phyloP scores from a whole-genome alignment of 2,888 invertebrate genomes.

The Agonum fuliginosum region DNA sequence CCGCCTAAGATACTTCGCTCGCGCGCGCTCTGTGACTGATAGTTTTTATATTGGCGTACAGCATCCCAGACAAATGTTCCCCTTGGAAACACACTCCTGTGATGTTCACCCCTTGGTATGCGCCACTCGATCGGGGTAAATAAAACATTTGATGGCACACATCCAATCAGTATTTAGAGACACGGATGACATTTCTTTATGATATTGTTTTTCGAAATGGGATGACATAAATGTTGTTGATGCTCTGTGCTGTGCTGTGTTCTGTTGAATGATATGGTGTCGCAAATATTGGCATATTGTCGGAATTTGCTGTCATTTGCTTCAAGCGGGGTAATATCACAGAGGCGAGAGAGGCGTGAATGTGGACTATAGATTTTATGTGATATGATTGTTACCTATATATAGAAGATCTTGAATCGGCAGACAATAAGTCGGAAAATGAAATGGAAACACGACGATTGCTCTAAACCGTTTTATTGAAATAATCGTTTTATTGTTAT shows the following conservation, averaged over 20 bases:
- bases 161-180: slow-evolving; percentile 73
- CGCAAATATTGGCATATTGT: slow-evolving; percentile 67
- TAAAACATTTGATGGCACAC: slow-evolving; percentile 71
- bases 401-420: too few relatives aligned
- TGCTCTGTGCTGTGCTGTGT: slow-evolving; percentile 5
- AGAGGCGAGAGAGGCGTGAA: background rate
- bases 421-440: too few relatives aligned
- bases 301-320: slow-evolving; percentile 9
- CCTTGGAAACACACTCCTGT: background rate
- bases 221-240: slow-evolving; percentile 66
- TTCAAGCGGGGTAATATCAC: background rate
- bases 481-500: too few relatives aligned
- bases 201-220: slow-evolving; percentile 67
- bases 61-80: slow-evolving; percentile 14
- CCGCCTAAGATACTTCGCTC: slow-evolving; percentile 63
- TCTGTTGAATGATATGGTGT: slow-evolving; percentile 64
- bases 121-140: slow-evolving; percentile 65
- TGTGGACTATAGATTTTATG: background rate
- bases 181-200: slow-evolving; percentile 67
- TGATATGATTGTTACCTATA: background rate
- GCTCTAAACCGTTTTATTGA: too few relatives aligned
- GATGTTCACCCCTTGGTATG: background rate
- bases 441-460: too few relatives aligned
- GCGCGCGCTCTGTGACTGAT: slow-evolving; percentile 69
- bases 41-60: slow-evolving; percentile 69